phyloP scores from a whole-genome alignment of 2,797 vertebrate species.

The Okamejei kenojei region DNA sequence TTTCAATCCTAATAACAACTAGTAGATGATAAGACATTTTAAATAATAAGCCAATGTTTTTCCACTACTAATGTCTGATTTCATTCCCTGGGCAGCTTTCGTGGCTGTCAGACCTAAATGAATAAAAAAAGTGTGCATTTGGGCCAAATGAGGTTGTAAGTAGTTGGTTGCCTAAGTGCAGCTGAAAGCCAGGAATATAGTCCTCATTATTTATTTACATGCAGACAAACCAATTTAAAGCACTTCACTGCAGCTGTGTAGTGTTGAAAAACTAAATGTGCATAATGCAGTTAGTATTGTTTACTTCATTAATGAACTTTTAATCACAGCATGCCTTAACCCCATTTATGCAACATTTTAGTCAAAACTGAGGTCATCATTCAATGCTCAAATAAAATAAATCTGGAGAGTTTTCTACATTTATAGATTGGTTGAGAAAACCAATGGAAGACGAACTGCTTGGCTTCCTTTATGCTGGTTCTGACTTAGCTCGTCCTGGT shows the following conservation, averaged over 20 bases:
- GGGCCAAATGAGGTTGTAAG: not conserved
- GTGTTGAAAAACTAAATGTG: not conserved
- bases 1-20: not conserved
- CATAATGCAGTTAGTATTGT: not conserved
- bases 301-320: slow-evolving; percentile 9
- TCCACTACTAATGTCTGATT: not conserved
- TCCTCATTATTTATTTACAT: slow-evolving; percentile 15
- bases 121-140: not conserved
- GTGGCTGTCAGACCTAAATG: not conserved
- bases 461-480: not conserved
- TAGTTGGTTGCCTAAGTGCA: not conserved
- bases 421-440: not conserved
- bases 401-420: not conserved
- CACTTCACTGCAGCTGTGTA: slow-evolving; percentile 9
- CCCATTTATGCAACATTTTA: not conserved
- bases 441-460: not conserved
- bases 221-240: slow-evolving; percentile 13
- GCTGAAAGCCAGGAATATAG: slow-evolving; percentile 8
- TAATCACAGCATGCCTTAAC: slow-evolving; percentile 12
- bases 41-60: slow-evolving; percentile 2
- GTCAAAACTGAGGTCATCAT: not conserved
- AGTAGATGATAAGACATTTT: not conserved
- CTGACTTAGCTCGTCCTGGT: not conserved
- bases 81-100: not conserved
- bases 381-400: not conserved